Percentiles rank a stretch among this genome's conserved stretches.
Evolutionary conservation across 2,888 invertebrate genomes (phyloP).

Genomic region (Drosophila eohydei): DNA sequence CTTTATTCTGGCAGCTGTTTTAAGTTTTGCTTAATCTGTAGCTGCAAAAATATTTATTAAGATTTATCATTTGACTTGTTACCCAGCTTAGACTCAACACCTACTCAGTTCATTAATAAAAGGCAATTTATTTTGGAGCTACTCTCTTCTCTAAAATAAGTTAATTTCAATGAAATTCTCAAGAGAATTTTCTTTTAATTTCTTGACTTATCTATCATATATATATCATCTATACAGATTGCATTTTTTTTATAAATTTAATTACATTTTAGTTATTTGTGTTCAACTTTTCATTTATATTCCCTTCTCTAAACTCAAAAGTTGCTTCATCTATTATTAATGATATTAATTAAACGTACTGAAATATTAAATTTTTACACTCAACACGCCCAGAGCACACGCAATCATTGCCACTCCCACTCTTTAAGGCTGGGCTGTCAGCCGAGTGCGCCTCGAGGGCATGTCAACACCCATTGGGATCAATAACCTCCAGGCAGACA

Average conservation of each 20-base stretch:
- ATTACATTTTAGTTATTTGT: neutral
- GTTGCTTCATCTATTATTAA: neutral
- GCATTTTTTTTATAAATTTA: neutral
- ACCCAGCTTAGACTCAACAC: no score
- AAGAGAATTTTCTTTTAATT: no score
- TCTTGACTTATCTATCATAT: neutral
- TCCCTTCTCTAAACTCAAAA: neutral
- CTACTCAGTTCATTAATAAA: no score
- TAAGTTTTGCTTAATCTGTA: neutral
- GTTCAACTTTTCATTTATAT: neutral
- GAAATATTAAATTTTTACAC: neutral
- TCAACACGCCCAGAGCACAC: no score
- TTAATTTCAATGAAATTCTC: no score
- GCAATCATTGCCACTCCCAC: neutral
- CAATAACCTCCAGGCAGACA: constrained; percentile 45
- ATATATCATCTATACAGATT: neutral
- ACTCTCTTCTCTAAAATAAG: no score
- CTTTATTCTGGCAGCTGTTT: neutral
- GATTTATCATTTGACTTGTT: neutral
- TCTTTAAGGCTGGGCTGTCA: constrained; percentile 11
- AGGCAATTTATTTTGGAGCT: no score
- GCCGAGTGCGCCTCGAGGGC: constrained; percentile 31
- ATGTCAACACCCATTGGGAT: constrained; percentile 51
- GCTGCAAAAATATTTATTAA: neutral
- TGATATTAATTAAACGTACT: neutral